phyloP scores from a whole-genome alignment of 2,113 vertebrate genomes.

The Xerus inauris region DNA sequence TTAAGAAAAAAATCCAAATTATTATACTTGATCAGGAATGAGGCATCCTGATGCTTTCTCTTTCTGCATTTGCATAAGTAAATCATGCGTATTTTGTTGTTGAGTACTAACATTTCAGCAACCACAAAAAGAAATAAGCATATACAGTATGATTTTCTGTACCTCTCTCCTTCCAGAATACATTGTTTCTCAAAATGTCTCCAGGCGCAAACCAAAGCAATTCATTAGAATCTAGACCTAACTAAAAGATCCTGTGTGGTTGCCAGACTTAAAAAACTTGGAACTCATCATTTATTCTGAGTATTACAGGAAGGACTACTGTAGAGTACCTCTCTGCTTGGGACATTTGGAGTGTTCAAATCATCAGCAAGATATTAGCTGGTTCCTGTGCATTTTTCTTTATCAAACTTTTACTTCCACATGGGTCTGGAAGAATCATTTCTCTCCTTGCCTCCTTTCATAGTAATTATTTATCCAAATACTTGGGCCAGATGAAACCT shows the following conservation, averaged over 20 bases:
- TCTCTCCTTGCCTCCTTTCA: slow-evolving; percentile 65
- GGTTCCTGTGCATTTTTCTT: slow-evolving; percentile 75
- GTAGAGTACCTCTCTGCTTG: slow-evolving; percentile 62
- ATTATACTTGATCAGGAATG: background rate
- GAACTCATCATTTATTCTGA: slow-evolving; percentile 72
- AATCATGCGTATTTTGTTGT: background rate
- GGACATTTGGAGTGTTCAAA: slow-evolving; percentile 62
- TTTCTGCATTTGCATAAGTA: background rate
- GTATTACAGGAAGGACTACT: slow-evolving; percentile 47
- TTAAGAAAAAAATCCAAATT: slow-evolving; percentile 24
- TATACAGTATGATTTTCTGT: background rate
- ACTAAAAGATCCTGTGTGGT: slow-evolving; percentile 45
- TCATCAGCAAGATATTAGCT: slow-evolving; percentile 68
- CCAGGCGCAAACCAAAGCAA: slow-evolving; percentile 45
- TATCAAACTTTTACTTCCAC: slow-evolving; percentile 75
- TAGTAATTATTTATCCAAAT: slow-evolving; percentile 84
- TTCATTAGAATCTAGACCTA: slow-evolving; percentile 53
- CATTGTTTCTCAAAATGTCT: background rate
- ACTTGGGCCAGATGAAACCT: slow-evolving; percentile 78
- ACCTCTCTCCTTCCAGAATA: background rate
- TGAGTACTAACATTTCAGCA: background rate
- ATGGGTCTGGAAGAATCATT: slow-evolving; percentile 62
- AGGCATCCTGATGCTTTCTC: slow-evolving; percentile 23
- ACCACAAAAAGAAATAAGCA: background rate
- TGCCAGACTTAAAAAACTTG: slow-evolving; percentile 37